Conservation (phyloP, 1,140 invertebrate genomes). For the Akabosia matsudoensis region DNA sequence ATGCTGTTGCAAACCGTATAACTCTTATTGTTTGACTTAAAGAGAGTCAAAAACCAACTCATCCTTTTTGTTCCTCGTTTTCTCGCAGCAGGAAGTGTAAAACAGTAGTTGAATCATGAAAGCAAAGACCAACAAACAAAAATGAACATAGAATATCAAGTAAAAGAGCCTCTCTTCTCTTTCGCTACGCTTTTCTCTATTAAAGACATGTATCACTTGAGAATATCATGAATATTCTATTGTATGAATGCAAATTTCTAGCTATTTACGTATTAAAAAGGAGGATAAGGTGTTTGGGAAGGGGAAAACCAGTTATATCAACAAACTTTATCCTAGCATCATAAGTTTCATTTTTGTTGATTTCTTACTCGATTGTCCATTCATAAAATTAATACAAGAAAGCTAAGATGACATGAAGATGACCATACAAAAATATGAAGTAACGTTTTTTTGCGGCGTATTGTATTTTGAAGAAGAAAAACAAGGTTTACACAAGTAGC, state of each 20-base stretch:
- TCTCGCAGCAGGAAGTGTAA: constrained; percentile 22
- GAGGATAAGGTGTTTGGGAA: neutral
- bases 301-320: neutral
- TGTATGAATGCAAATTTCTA: neutral
- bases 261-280: neutral
- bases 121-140: neutral
- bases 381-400: too few species aligned
- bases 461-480: too few species aligned
- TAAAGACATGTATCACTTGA: neutral
- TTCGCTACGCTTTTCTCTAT: neutral
- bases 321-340: neutral
- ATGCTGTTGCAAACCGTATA: too few species aligned
- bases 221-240: neutral
- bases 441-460: too few species aligned
- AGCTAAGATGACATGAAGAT: too few species aligned
- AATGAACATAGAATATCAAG: too few species aligned
- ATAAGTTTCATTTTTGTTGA: too few species aligned
- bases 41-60: too few species aligned
- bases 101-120: constrained; percentile 17
- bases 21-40: too few species aligned
- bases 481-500: too few species aligned
- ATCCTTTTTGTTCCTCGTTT: constrained; percentile 5
- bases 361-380: too few species aligned
- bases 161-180: neutral
- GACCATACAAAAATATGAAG: too few species aligned